Evolutionary conservation across 1,140 invertebrate genomes (phyloP).

Genomic region (Penaeus japonicus): DNA sequence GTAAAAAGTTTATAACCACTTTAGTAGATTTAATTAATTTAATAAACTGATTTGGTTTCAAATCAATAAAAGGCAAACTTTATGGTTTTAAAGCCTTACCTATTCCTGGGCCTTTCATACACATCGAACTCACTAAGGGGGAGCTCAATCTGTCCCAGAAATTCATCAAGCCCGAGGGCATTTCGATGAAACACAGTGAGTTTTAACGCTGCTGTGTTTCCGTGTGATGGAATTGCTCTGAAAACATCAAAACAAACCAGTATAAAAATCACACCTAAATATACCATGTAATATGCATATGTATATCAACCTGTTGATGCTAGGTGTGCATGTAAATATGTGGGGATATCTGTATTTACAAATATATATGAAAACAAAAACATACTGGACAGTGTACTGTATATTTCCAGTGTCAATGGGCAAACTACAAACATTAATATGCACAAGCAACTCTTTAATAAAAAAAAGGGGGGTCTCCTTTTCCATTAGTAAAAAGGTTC

Average conservation of each 20-base stretch:
- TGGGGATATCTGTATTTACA: neutral
- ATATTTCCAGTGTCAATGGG: no score
- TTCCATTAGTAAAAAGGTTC: no score
- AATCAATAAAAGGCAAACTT: neutral
- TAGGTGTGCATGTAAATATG: neutral
- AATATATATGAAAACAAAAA: neutral
- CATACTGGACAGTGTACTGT: no score
- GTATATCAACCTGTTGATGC: neutral
- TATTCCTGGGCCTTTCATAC: conserved; percentile 86
- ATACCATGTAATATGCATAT: neutral
- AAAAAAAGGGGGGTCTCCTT: no score
- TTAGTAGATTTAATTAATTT: no score
- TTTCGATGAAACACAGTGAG: conserved; percentile 88
- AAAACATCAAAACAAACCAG: conserved; percentile 58
- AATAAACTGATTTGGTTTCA: neutral
- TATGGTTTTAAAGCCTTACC: conserved; percentile 65
- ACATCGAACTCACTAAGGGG: conserved; percentile 87
- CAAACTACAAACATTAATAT: no score
- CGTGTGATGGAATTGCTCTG: conserved; percentile 82
- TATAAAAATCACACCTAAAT: neutral
- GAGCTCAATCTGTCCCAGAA: conserved; percentile 83
- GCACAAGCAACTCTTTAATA: no score
- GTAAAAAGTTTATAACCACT: no score
- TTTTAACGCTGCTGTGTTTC: conserved; percentile 84
- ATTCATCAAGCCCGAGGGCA: conserved; percentile 89